These are phyloP conservation scores for Tetanocera ferruginea DNA, from an alignment of 2,888 invertebrate species.

Conservation along the genomic window DNA sequence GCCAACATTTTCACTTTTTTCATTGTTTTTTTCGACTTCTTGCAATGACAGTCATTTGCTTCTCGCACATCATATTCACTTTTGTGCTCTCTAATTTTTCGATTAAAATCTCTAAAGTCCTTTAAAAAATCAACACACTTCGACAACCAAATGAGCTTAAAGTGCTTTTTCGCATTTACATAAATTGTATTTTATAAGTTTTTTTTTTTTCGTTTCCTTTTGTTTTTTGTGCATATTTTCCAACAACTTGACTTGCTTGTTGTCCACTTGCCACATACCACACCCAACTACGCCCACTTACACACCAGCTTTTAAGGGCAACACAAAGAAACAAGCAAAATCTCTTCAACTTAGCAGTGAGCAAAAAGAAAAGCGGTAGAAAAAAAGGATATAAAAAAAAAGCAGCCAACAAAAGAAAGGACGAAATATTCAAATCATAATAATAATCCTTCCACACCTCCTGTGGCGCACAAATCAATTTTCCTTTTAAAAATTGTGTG, in stretches of 20 bases:
- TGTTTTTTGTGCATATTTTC: conserved; percentile 9
- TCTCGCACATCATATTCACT: background rate
- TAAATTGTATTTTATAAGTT: background rate
- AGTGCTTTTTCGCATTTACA: conserved; percentile 34
- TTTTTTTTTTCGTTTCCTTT: background rate
- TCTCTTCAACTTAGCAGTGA: background rate
- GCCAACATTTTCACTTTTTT: conserved; percentile 15
- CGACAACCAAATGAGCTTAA: conserved; percentile 23
- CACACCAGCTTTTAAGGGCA: background rate
- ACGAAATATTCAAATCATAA: conserved; percentile 37
- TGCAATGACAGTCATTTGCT: conserved; percentile 5
- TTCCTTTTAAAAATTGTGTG: conserved; percentile 18
- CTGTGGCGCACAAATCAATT: conserved; percentile 33
- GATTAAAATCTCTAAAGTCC: conserved; percentile 34
- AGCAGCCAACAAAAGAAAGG: conserved; percentile 24
- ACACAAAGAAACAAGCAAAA: background rate
- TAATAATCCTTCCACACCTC: conserved; percentile 38
- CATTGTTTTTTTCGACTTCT: conserved; percentile 8
- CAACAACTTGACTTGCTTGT: conserved; percentile 20
- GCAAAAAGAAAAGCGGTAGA: background rate
- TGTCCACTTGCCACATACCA: background rate
- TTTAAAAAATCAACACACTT: conserved; percentile 33
- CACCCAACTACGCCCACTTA: background rate
- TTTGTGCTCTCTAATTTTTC: conserved; percentile 30
- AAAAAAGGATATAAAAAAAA: background rate